Base-by-base conservation (phyloP, 1,140 invertebrate genomes). In the Cherax destructor region DNA sequence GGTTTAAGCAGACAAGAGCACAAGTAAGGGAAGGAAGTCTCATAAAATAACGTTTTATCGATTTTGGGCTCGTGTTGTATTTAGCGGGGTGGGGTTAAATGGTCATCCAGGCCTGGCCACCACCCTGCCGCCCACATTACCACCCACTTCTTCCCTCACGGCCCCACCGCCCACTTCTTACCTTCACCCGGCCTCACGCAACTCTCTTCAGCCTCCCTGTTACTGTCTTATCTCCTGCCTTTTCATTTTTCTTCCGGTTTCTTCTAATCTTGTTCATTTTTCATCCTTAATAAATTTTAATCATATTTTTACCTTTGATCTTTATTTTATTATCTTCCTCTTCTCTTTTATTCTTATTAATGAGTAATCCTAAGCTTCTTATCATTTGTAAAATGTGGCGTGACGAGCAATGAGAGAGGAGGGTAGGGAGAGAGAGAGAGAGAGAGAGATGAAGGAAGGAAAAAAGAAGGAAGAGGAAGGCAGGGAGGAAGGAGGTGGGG, bases 321-420 rank as follows among this genome's bases (percentile, higher is more conserved):
- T 21, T 76, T 50, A 41, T 49, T 52, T 49, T 61, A 49, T 74
- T 74, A 47, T 49, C 65, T 86, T 65, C 59, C 49, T 61, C 21
- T 59, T 65, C 30, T 88, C 59, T 41, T 56, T 79, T 56, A 41
- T 65, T 86, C 85, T 86, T 52, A 18, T 50, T 59, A 24, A 52
- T 50, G 30, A 41, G 30, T 59, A 18, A 13, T 18, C 21, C 52
- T 49, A 13, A 41, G 30, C 30, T 41, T 41, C 30, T 41, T 41
- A 41, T 41, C 30, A 41, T 41, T 41, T 41, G 30, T 41, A 41
- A 41, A 2, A 41, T 41, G 30, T 41, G 30, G 30, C 0, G 5
- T 30, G 56, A 56, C 9, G 79, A n/a, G 21, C 11, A 30, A n/a
- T 5, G 10, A 56, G 56, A 21, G 49, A 81, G 52, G 56, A 50